Conservation (phyloP, 1,140 invertebrate genomes). For the Dryas iulia region DNA sequence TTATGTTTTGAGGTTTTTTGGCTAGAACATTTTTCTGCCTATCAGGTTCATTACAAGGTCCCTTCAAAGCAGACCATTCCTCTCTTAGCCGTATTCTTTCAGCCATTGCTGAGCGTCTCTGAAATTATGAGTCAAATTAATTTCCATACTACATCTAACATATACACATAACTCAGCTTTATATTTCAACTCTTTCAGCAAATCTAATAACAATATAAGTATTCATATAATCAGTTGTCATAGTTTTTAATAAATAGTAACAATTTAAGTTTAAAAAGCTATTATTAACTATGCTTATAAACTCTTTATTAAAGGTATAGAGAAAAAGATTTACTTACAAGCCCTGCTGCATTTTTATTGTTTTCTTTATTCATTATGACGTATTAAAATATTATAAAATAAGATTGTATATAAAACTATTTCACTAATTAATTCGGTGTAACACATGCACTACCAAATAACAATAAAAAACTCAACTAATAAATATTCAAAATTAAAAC, state of each 20-base stretch:
- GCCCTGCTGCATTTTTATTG: constrained; percentile 52
- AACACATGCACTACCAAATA: not conserved
- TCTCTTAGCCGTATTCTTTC: constrained; percentile 59
- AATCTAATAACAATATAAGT: no score
- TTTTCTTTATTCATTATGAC: constrained; percentile 52
- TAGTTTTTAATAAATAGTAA: not conserved
- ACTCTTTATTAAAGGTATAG: not conserved
- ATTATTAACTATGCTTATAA: not conserved
- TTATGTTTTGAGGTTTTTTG: constrained; percentile 2
- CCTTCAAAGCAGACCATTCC: constrained; percentile 66
- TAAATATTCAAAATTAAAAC: no score
- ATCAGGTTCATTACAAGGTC: not conserved
- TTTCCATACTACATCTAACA: no score
- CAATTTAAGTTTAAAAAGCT: not conserved
- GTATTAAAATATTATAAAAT: not conserved
- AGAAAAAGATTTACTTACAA: constrained; percentile 44
- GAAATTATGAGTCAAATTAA: no score
- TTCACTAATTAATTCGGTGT: not conserved
- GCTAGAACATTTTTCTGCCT: not conserved
- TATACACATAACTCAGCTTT: no score
- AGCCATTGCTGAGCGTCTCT: constrained; percentile 64
- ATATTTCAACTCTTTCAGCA: no score
- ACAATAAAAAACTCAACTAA: not conserved
- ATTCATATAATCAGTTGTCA: no score
- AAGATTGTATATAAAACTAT: not conserved